Evolutionary conservation across 2,888 invertebrate genomes (phyloP).

Genomic region (Odontocerum albicorne): DNA sequence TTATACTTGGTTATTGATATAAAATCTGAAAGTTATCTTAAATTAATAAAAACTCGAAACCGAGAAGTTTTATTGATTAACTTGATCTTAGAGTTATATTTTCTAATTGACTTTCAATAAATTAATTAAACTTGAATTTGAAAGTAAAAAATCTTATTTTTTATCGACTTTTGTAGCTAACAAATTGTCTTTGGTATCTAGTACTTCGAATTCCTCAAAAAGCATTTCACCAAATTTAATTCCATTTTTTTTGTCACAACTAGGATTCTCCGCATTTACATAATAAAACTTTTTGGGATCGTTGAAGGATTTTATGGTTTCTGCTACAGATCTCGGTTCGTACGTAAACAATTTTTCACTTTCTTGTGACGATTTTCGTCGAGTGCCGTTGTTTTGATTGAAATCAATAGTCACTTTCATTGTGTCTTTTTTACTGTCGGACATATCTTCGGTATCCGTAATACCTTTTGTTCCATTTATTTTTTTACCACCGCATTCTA

Average conservation of each 20-base stretch:
- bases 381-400: constrained; percentile 2
- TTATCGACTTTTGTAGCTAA: no score
- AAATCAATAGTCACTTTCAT: constrained; percentile 28
- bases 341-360: neutral
- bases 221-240: constrained; percentile 81
- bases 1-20: no score
- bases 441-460: no score
- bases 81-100: no score
- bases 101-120: no score
- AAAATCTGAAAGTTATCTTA: no score
- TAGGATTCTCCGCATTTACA: constrained; percentile 52
- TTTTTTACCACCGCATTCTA: neutral
- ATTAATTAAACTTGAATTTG: no score
- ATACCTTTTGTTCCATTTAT: constrained; percentile 10
- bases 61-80: no score
- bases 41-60: no score
- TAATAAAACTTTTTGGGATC: constrained; percentile 60
- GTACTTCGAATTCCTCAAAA: constrained; percentile 78
- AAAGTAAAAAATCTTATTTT: no score
- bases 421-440: no score
- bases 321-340: constrained; percentile 29
- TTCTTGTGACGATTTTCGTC: neutral
- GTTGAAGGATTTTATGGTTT: constrained; percentile 37
- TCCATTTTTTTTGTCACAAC: constrained; percentile 58
- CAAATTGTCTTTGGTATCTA: no score